Conservation (phyloP, 1,140 invertebrate species). For the Sycophaga agraensis region DNA sequence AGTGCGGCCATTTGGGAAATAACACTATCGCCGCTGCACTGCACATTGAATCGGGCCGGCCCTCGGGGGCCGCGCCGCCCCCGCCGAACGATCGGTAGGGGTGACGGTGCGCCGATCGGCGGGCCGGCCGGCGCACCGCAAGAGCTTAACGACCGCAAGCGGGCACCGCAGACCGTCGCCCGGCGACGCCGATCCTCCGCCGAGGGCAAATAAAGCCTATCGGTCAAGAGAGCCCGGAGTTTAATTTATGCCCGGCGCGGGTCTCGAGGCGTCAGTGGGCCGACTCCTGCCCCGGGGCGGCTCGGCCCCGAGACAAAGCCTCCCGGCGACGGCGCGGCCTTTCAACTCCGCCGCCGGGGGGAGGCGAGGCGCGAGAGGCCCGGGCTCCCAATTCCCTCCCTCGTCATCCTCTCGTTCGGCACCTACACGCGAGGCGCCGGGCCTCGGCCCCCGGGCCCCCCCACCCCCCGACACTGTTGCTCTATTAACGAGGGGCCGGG, state of each 20-base stretch:
- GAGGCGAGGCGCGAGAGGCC: slow-evolving; percentile 29
- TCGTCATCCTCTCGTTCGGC: neutral
- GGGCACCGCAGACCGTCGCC: too few species aligned
- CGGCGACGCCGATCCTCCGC: too few species aligned
- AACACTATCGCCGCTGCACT: too few species aligned
- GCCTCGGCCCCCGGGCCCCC: neutral
- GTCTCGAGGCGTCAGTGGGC: slow-evolving; percentile 37
- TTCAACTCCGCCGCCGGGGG: slow-evolving; percentile 42
- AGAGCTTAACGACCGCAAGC: too few species aligned
- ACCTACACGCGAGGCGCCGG: neutral
- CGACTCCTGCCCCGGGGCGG: slow-evolving; percentile 46
- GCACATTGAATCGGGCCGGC: too few species aligned
- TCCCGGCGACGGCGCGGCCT: slow-evolving; percentile 29
- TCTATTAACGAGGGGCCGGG: slow-evolving; percentile 24
- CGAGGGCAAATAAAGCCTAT: too few species aligned
- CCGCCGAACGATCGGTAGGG: neutral
- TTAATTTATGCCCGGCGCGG: slow-evolving; percentile 51
- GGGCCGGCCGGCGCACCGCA: too few species aligned
- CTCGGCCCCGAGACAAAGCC: slow-evolving; percentile 56
- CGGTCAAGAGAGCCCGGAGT: neutral
- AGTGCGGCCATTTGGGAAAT: too few species aligned
- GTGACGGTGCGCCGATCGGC: neutral
- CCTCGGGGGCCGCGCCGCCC: too few species aligned
- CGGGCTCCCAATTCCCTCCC: neutral
- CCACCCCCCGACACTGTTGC: slow-evolving; percentile 17